Conservation (phyloP, 2,888 invertebrate genomes). For the Brachypalpus laphriformis region DNA sequence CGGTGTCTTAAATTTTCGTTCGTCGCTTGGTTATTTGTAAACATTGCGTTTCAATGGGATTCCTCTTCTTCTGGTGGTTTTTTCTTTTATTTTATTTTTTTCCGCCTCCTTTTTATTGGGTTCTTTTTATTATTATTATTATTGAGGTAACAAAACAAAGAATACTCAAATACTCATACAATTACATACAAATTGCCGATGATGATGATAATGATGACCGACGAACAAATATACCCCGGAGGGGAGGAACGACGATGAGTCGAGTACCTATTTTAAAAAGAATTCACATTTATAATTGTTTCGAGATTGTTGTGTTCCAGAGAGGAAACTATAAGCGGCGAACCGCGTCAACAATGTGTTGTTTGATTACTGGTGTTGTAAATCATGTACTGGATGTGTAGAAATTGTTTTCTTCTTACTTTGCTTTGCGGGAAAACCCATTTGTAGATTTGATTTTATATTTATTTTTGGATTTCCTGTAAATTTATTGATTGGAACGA, state of each 20-base stretch:
- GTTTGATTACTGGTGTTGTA: background rate
- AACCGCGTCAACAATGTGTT: background rate
- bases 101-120: slow-evolving; percentile 14
- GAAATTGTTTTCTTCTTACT: background rate
- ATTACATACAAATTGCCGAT: slow-evolving; percentile 40
- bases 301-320: background rate
- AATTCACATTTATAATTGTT: slow-evolving; percentile 34
- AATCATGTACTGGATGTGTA: background rate
- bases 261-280: background rate
- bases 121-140: slow-evolving; percentile 43
- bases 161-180: slow-evolving; percentile 22
- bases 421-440: background rate
- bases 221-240: background rate
- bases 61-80: slow-evolving; percentile 27
- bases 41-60: slow-evolving; percentile 54
- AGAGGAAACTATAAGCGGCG: background rate
- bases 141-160: slow-evolving; percentile 13
- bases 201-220: background rate
- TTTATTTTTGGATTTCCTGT: background rate
- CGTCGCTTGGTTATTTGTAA: slow-evolving; percentile 65
- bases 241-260: background rate
- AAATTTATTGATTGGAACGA: background rate
- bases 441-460: background rate
- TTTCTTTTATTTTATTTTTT: slow-evolving; percentile 8
- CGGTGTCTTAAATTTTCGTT: slow-evolving; percentile 61